Conservation (phyloP, 2,888 invertebrate species). For the Aphidoletes aphidimyza region DNA sequence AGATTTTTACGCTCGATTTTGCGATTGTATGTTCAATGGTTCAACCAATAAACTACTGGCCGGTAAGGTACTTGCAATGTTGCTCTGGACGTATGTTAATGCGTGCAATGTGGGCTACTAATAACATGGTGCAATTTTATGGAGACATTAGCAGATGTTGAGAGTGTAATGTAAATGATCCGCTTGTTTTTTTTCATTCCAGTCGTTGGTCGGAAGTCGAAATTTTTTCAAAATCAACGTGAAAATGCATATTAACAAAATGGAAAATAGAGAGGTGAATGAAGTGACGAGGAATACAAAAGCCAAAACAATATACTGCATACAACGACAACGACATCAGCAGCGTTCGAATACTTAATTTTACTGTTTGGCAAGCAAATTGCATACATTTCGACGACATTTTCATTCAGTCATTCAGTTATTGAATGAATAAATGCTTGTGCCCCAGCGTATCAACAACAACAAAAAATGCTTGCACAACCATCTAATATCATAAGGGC, state of each 20-base stretch:
- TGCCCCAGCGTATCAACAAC: background rate
- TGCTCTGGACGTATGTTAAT: no score
- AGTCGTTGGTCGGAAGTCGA: background rate
- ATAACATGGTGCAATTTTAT: no score
- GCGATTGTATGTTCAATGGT: no score
- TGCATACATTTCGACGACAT: background rate
- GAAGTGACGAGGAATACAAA: background rate
- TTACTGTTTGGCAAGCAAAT: background rate
- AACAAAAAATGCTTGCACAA: background rate
- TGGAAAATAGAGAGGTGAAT: background rate
- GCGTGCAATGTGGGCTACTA: no score
- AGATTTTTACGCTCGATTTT: no score
- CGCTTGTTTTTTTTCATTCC: no score
- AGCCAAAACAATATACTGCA: background rate
- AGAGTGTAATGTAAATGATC: no score
- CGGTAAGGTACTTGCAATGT: no score
- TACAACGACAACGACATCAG: no score
- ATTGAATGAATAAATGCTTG: background rate
- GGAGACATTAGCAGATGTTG: no score
- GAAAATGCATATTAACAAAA: background rate
- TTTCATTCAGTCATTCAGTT: background rate
- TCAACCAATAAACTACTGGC: no score
- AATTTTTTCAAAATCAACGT: no score
- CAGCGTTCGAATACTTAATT: background rate
- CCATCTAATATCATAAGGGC: constrained; percentile 11